These are phyloP conservation scores for Rousettus madagascariensis DNA, from an alignment of 2,797 vertebrate species.

Conservation along the genomic window DNA sequence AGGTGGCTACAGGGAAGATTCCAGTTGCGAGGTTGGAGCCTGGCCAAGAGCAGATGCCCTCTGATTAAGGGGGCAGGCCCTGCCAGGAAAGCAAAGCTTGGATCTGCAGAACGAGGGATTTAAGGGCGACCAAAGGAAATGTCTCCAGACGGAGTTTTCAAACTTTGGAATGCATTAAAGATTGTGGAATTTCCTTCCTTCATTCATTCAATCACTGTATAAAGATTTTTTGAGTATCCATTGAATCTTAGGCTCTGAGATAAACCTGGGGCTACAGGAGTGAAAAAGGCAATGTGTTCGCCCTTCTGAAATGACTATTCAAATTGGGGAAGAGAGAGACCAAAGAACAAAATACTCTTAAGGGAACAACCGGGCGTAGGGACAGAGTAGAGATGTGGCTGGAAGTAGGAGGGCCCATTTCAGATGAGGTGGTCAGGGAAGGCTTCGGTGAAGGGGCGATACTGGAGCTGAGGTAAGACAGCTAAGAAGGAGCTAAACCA, in stretches of 20 bases:
- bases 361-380: not conserved
- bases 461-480: not conserved
- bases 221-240: not conserved
- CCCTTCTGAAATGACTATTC: not conserved
- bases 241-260: not conserved
- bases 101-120: not conserved
- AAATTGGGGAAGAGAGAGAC: not conserved
- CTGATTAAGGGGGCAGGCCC: constrained; percentile 41
- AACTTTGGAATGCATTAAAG: not conserved
- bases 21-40: constrained; percentile 14
- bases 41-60: constrained; percentile 60
- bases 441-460: not conserved
- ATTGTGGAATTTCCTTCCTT: not conserved
- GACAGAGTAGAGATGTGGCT: not conserved
- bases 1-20: not conserved
- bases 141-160: not conserved
- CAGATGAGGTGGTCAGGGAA: not conserved
- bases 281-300: not conserved
- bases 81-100: not conserved
- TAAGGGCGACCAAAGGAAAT: not conserved
- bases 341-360: not conserved
- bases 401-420: not conserved
- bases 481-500: not conserved
- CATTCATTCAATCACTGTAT: not conserved
- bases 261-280: not conserved